Percentiles rank a stretch among this genome's conserved stretches.
Evolutionary conservation across 2,797 vertebrate genomes (phyloP).

Genomic region (Poeciliopsis infans): DNA sequence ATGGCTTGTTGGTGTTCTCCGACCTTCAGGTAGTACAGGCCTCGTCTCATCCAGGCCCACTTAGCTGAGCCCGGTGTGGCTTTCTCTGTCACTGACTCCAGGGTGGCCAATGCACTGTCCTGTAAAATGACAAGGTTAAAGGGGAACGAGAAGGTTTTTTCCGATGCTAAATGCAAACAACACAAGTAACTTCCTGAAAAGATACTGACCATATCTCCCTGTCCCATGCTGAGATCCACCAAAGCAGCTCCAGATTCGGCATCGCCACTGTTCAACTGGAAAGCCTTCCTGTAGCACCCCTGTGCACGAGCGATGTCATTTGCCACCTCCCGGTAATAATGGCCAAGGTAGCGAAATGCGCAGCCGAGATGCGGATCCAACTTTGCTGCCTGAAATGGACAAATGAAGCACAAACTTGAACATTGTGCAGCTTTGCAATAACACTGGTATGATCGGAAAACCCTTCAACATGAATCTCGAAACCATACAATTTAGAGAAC

Average conservation of each 20-base stretch:
- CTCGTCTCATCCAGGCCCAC: conserved; percentile 97
- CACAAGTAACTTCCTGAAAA: neutral
- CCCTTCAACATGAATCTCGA: neutral
- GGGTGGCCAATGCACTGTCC: conserved; percentile 88
- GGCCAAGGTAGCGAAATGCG: conserved; percentile 90
- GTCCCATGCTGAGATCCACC: conserved; percentile 91
- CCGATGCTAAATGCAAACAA: conserved; percentile 1
- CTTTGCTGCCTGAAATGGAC: conserved; percentile 88
- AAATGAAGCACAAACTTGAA: conserved; percentile 15
- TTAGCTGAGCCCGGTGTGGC: conserved; percentile 91
- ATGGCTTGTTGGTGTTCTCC: conserved; percentile 88
- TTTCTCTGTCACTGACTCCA: conserved; percentile 88
- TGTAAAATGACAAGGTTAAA: conserved; percentile 53
- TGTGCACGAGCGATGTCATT: conserved; percentile 88
- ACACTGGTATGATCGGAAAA: neutral
- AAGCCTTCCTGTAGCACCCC: conserved; percentile 95
- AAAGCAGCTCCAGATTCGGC: conserved; percentile 89
- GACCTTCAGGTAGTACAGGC: conserved; percentile 89
- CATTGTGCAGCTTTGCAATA: neutral
- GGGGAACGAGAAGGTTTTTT: neutral
- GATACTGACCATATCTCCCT: conserved; percentile 87
- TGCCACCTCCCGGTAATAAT: conserved; percentile 89
- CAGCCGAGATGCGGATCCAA: conserved; percentile 86
- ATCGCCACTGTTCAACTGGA: conserved; percentile 87
- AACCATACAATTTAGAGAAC: neutral